A percentile compares a stretch with the other conserved stretches of the same genome.
These are phyloP conservation scores for Coenonympha glycerion DNA, from an alignment of 2,888 invertebrate genomes.

Conservation along the genomic window DNA sequence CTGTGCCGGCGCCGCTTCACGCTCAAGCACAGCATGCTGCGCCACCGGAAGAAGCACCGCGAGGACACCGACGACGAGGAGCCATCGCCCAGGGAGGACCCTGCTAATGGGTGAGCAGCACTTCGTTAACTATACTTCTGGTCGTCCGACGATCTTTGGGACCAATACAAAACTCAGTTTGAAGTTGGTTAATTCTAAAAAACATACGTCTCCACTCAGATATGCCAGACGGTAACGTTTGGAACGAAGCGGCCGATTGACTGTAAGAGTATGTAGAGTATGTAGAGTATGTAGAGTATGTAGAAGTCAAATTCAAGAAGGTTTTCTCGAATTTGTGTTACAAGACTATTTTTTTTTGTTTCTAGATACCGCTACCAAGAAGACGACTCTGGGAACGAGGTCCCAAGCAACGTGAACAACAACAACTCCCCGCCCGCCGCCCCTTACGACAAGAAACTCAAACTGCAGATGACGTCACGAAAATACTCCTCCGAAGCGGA, in stretches of 20 bases:
- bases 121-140: too few relatives aligned
- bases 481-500: conserved; percentile 70
- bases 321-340: too few relatives aligned
- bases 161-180: too few relatives aligned
- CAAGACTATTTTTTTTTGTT: conserved; percentile 14
- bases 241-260: too few relatives aligned
- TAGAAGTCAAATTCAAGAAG: too few relatives aligned
- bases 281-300: too few relatives aligned
- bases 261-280: too few relatives aligned
- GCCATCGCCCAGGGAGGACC: conserved; percentile 60
- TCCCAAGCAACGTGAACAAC: conserved; percentile 71
- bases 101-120: conserved; percentile 55
- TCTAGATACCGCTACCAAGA: conserved; percentile 66
- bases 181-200: too few relatives aligned
- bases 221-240: too few relatives aligned
- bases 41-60: conserved; percentile 91
- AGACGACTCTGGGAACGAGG: conserved; percentile 66
- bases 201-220: too few relatives aligned
- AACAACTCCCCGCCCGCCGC: conserved; percentile 75
- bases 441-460: conserved; percentile 73
- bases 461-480: conserved; percentile 65
- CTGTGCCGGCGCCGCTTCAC: conserved; percentile 92
- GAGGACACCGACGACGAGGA: conserved; percentile 76
- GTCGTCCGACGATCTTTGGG: too few relatives aligned
- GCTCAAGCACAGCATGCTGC: conserved; percentile 94